phyloP scores from a whole-genome alignment of 1,140 invertebrate genomes.

The Ptiloglossa arizonensis region DNA sequence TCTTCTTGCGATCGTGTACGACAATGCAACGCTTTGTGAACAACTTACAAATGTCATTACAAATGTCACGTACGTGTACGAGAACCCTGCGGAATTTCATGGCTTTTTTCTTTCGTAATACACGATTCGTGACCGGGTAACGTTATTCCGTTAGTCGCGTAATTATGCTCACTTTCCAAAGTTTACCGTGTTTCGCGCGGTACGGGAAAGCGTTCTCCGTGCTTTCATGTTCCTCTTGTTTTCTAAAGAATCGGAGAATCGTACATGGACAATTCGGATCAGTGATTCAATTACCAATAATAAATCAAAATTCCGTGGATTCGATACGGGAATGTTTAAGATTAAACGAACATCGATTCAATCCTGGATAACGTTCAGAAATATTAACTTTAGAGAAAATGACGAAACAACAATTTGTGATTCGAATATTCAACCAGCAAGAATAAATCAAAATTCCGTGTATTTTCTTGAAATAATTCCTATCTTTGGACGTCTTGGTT shows the following conservation, averaged over 20 bases:
- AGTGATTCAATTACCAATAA: too few species aligned
- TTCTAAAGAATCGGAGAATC: background rate
- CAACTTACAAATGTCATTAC: constrained; percentile 25
- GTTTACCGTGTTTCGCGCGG: constrained; percentile 12
- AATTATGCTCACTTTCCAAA: constrained; percentile 68
- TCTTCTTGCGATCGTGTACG: background rate
- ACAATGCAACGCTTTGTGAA: constrained; percentile 4
- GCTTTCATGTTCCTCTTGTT: background rate
- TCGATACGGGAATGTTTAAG: too few species aligned
- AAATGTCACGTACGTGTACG: constrained; percentile 36
- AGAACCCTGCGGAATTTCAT: constrained; percentile 16
- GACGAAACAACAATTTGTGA: too few species aligned
- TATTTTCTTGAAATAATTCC: too few species aligned
- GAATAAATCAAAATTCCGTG: too few species aligned
- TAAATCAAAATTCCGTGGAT: too few species aligned
- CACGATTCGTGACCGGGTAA: constrained; percentile 18
- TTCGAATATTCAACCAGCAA: too few species aligned
- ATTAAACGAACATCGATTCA: too few species aligned
- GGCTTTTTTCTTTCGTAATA: constrained; percentile 37
- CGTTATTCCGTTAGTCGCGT: constrained; percentile 56
- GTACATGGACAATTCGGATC: background rate
- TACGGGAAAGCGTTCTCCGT: background rate
- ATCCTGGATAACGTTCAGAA: too few species aligned
- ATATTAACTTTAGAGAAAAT: too few species aligned
- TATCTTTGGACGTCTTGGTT: too few species aligned